Evolutionary conservation across 2,888 invertebrate species (phyloP).

Genomic region (Drosophila mercatorum): DNA sequence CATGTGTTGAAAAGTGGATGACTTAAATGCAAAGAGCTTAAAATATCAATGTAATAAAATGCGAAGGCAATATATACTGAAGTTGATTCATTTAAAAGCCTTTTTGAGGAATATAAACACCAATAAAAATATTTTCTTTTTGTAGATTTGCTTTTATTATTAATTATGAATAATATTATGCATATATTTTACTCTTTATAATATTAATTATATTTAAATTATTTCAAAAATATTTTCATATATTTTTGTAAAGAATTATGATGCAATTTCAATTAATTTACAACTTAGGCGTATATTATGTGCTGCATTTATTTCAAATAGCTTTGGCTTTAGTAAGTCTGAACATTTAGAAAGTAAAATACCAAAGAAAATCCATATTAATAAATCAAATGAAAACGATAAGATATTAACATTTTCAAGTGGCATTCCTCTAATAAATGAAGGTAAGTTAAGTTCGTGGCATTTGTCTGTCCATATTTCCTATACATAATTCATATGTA

Average conservation of each 20-base stretch:
- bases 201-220: too few relatives aligned
- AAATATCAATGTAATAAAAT: neutral
- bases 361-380: neutral
- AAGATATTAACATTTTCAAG: conserved; percentile 3
- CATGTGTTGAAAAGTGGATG: conserved; percentile 24
- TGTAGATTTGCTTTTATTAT: too few relatives aligned
- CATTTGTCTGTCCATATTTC: neutral
- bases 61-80: neutral
- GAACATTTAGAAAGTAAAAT: conserved; percentile 1
- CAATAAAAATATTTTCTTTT: neutral
- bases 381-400: neutral
- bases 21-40: neutral
- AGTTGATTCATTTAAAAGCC: neutral
- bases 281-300: neutral
- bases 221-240: too few relatives aligned
- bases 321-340: neutral
- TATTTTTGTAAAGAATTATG: too few relatives aligned
- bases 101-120: neutral
- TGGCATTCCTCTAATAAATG: neutral
- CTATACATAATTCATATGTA: conserved; percentile 10
- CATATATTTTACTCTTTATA: too few relatives aligned
- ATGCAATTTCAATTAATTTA: too few relatives aligned
- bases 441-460: neutral
- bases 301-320: neutral
- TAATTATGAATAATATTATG: neutral